A percentile compares a stretch with the other conserved stretches of the same genome.
Evolutionary conservation across 53 echinoderm and acorn worm species (phyloP).

Genomic region (Temnopleurus reevesii): DNA sequence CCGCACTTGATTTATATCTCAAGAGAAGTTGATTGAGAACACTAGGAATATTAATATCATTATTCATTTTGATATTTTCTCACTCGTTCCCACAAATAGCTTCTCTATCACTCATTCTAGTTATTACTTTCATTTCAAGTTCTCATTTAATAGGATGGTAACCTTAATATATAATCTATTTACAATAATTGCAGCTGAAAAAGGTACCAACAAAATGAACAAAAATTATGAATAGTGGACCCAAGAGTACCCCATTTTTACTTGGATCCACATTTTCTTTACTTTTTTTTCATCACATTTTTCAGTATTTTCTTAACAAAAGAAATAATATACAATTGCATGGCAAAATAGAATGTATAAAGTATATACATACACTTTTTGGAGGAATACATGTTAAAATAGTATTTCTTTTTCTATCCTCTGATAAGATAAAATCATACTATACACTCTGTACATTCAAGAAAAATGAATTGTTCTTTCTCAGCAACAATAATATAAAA

Average conservation of each 20-base stretch:
- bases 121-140: constrained; percentile 34
- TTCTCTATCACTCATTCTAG: constrained; percentile 2
- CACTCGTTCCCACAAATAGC: not conserved
- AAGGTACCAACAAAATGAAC: constrained; percentile 10
- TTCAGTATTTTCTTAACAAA: constrained; percentile 52
- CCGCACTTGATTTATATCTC: not conserved
- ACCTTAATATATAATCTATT: constrained; percentile 48
- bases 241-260: constrained; percentile 33
- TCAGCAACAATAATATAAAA: constrained; percentile 34
- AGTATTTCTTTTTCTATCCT: constrained; percentile 54
- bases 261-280: not conserved
- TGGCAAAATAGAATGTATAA: constrained; percentile 66
- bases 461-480: constrained; percentile 40
- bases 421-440: constrained; percentile 55
- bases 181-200: constrained; percentile 62
- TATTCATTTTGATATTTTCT: not conserved
- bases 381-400: constrained; percentile 63
- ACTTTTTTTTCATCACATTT: constrained; percentile 37
- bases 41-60: not conserved
- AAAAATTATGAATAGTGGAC: not conserved
- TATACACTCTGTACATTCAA: constrained; percentile 56
- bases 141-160: constrained; percentile 27
- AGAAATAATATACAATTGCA: constrained; percentile 63
- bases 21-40: not conserved
- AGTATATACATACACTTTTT: constrained; percentile 59